Evolutionary conservation across 2,888 invertebrate species (phyloP).

Genomic region (Hirtodrosophila trivittata): DNA sequence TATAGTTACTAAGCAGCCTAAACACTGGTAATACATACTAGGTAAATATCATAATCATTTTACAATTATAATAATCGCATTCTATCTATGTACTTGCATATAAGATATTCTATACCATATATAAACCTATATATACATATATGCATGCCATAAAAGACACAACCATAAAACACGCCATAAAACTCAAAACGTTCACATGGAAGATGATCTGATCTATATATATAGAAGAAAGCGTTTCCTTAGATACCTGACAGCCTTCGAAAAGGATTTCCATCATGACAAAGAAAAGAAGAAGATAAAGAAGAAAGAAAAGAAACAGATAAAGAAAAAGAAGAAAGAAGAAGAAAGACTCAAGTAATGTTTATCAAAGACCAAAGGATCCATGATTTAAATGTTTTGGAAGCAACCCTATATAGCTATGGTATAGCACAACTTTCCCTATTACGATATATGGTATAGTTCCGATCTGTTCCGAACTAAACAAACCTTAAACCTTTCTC

Average conservation of each 20-base stretch:
- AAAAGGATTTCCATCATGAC: too few relatives aligned
- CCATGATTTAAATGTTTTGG: too few relatives aligned
- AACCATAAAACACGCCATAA: neutral
- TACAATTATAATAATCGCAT: conserved; percentile 17
- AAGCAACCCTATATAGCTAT: too few relatives aligned
- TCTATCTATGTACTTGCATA: neutral
- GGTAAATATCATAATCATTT: conserved; percentile 68
- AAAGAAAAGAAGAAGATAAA: too few relatives aligned
- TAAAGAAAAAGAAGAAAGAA: neutral
- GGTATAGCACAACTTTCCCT: too few relatives aligned
- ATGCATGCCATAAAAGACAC: conserved; percentile 21
- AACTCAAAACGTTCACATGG: neutral
- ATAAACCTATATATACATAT: too few relatives aligned
- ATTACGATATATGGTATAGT: too few relatives aligned
- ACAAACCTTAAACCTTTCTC: too few relatives aligned
- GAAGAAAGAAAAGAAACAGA: neutral
- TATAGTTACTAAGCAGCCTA: conserved; percentile 74
- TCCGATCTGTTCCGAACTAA: too few relatives aligned
- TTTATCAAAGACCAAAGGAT: too few relatives aligned
- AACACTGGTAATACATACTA: conserved; percentile 67
- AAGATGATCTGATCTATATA: neutral
- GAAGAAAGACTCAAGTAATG: too few relatives aligned
- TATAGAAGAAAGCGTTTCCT: neutral
- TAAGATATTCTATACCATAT: neutral
- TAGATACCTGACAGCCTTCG: too few relatives aligned